phyloP scores from a whole-genome alignment of 2,113 vertebrate species.

The Chionis minor region DNA sequence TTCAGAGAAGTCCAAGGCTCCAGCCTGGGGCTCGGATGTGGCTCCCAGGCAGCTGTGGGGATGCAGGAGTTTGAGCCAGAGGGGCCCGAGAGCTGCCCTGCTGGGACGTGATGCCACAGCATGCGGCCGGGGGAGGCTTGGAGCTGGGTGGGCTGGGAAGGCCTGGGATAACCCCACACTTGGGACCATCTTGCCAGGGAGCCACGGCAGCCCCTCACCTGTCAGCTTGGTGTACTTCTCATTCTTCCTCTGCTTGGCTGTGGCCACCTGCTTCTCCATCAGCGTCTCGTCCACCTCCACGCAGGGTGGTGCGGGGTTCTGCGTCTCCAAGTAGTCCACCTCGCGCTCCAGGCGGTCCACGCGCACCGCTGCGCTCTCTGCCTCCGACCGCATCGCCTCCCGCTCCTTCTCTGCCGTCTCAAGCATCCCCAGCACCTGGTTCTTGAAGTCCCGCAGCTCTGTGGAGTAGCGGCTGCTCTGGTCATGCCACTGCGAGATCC shows the following conservation, averaged over 20 bases:
- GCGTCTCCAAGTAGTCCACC: conserved; percentile 88
- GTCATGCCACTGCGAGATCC: conserved; percentile 90
- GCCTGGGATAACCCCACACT: rapidly evolving
- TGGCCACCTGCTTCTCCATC: conserved; percentile 80
- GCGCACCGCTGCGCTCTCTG: conserved; percentile 74
- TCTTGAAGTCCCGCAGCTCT: conserved; percentile 89
- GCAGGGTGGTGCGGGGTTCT: conserved; percentile 86
- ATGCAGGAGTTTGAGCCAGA: not conserved
- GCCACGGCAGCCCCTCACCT: conserved; percentile 71
- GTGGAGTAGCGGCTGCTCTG: conserved; percentile 85
- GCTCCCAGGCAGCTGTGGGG: not conserved
- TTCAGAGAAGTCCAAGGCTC: not conserved
- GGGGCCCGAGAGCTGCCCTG: not conserved
- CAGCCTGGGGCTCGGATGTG: not conserved
- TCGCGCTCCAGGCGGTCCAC: conserved; percentile 88
- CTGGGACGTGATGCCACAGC: rapidly evolving
- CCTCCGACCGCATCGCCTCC: conserved; percentile 74
- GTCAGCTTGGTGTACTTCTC: conserved; percentile 85
- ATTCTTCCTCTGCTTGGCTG: conserved; percentile 81
- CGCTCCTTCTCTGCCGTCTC: conserved; percentile 83
- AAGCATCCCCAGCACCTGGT: conserved; percentile 83
- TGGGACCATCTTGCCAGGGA: not conserved
- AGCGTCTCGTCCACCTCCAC: conserved; percentile 83
- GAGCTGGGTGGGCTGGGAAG: not conserved
- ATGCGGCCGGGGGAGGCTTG: rapidly evolving